Evolutionary conservation across 2,888 invertebrate species (phyloP).

Genomic region (Hemaris fuciformis): DNA sequence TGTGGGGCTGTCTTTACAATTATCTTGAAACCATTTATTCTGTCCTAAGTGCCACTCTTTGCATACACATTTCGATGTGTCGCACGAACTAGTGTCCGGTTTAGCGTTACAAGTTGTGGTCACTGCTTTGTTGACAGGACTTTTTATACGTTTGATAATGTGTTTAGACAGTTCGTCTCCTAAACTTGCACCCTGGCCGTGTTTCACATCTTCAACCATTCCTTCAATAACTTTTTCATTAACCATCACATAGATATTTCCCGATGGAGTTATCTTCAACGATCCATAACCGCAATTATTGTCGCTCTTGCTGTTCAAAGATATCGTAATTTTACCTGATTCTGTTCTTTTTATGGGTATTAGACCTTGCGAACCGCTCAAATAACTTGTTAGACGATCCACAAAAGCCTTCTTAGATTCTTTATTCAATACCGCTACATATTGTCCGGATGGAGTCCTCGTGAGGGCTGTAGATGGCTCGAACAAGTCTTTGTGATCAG

Average conservation of each 20-base stretch:
- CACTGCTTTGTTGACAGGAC: constrained; percentile 38
- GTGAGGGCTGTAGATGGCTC: constrained; percentile 36
- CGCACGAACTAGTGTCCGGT: constrained; percentile 32
- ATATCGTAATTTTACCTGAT: constrained; percentile 47
- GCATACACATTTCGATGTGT: constrained; percentile 43
- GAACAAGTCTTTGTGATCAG: constrained; percentile 29
- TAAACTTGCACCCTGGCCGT: constrained; percentile 2
- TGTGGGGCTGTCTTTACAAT: neutral
- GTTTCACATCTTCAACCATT: constrained; percentile 23
- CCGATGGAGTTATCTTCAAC: constrained; percentile 54
- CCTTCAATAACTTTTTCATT: constrained; percentile 36
- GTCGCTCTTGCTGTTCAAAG: constrained; percentile 33
- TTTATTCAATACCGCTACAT: constrained; percentile 47
- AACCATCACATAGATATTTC: constrained; percentile 49
- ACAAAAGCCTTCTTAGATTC: constrained; percentile 48
- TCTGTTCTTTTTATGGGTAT: constrained; percentile 44
- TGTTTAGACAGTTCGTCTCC: constrained; percentile 19
- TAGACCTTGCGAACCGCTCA: constrained; percentile 35
- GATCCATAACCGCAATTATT: constrained; percentile 35
- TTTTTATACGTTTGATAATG: constrained; percentile 25
- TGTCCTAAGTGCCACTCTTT: constrained; percentile 22
- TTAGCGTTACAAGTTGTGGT: constrained; percentile 41
- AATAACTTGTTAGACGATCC: constrained; percentile 44
- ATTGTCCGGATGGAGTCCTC: constrained; percentile 48
- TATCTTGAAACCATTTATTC: constrained; percentile 10